Evolutionary conservation across 2,797 vertebrate genomes (phyloP).

Genomic region (Propithecus perrieri): DNA sequence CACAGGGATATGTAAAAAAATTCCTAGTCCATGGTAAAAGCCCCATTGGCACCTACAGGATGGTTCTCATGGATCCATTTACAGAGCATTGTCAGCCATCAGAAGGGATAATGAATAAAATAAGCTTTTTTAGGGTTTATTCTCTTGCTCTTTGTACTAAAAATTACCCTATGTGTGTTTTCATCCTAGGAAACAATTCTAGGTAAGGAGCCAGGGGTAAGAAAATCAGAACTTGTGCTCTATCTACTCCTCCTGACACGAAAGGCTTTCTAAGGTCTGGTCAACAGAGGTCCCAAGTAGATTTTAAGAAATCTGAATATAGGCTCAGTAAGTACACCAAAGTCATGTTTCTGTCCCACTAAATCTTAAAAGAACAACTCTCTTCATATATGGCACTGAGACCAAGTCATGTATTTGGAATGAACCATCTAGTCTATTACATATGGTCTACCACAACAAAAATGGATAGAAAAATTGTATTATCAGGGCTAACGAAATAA

Average conservation of each 20-base stretch:
- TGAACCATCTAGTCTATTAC: neutral
- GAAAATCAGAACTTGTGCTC: neutral
- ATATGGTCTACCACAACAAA: neutral
- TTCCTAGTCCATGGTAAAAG: fast-evolving
- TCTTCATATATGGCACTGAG: fast-evolving
- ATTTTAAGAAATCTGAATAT: neutral
- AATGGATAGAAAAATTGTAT: neutral
- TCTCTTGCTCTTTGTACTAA: neutral
- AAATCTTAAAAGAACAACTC: neutral
- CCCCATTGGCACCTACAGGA: neutral
- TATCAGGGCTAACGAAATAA: neutral
- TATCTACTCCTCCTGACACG: neutral
- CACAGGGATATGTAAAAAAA: fast-evolving
- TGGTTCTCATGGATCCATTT: fast-evolving
- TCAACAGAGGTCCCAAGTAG: neutral
- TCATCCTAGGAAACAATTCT: neutral
- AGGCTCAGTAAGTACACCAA: fast-evolving
- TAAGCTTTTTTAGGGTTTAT: neutral
- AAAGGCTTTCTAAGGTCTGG: too few species aligned
- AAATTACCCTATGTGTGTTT: neutral
- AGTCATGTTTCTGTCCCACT: too few species aligned
- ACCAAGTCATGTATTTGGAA: neutral
- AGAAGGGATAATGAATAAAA: neutral
- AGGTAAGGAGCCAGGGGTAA: neutral
- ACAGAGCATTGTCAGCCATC: too few species aligned